phyloP scores from a whole-genome alignment of 2,797 vertebrate genomes.

The Taenioides sp. region DNA sequence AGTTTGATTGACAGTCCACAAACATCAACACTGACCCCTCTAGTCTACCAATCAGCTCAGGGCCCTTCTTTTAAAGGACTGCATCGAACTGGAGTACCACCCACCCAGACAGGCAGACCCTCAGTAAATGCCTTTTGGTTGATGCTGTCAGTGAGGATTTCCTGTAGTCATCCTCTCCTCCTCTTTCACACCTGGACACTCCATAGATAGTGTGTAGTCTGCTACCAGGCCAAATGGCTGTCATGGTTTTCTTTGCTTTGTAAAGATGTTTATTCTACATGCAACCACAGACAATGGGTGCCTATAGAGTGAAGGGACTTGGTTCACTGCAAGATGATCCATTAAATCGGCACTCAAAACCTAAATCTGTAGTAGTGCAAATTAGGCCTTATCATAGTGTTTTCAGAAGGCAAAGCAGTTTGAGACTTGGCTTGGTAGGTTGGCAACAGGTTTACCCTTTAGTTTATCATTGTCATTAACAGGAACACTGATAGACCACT shows the following conservation, averaged over 20 bases:
- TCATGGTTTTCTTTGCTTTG: slow-evolving; percentile 38
- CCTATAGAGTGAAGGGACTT: slow-evolving; percentile 24
- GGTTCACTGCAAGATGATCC: neutral
- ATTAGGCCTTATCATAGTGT: too few relatives aligned
- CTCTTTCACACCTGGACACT: slow-evolving; percentile 51
- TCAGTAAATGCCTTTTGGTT: slow-evolving; percentile 69
- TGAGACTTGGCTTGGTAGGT: too few relatives aligned
- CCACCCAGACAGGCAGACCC: slow-evolving; percentile 36
- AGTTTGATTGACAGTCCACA: slow-evolving; percentile 48
- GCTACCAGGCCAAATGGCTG: slow-evolving; percentile 49
- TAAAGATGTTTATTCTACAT: slow-evolving; percentile 52
- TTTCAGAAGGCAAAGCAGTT: too few relatives aligned
- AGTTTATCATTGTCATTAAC: too few relatives aligned
- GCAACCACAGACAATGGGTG: slow-evolving; percentile 23
- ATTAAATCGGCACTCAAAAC: neutral
- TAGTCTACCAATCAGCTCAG: slow-evolving; percentile 24
- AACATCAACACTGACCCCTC: slow-evolving; percentile 47
- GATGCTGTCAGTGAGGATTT: slow-evolving; percentile 55
- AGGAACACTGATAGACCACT: too few relatives aligned
- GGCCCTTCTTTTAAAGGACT: neutral
- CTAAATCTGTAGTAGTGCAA: too few relatives aligned
- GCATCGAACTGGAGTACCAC: slow-evolving; percentile 34
- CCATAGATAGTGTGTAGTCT: slow-evolving; percentile 14
- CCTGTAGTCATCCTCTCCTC: slow-evolving; percentile 57
- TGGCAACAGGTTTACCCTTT: too few relatives aligned